Base-by-base conservation (phyloP, 2,888 invertebrate species). In the Sicus ferrugineus region DNA sequence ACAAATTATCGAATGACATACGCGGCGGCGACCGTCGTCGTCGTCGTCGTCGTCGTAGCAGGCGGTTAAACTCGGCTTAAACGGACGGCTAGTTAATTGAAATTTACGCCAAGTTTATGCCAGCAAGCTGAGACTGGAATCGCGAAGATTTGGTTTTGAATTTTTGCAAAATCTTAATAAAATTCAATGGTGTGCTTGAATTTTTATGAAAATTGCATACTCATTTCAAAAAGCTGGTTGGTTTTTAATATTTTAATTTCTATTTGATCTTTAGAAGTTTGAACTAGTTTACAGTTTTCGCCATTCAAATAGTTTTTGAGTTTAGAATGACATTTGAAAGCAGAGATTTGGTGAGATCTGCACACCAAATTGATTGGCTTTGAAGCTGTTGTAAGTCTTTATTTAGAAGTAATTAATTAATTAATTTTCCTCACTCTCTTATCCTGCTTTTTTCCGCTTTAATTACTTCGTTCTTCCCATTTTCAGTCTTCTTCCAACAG, bases 1-100 rank as follows among this genome's bases (percentile, higher is more conserved):
- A 34, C 50, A 64, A 64, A 64, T 64, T 64, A 34, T 34, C 64
- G 31, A 64, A 31, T 52, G 64, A 64, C 52, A 64, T 19, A 64
- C 64, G 64, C 52, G 48, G 28, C 54, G 23, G 54, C 16, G 28
- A n/a, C n/a, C n/a, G n/a, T 9, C 16, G 26, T 14, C 23, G 28
- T 21, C 2, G 11, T 19, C 19, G 52, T 23, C n/a, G 52, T 23
- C 21, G 21, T 52, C 6, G 52, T 7, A 23, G 54, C 1, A 2
- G 42, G 16, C 42, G 5, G 42, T n/a, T n/a, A n/a, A n/a, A n/a
- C n/a, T 46, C 54, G 28, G 23, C 23, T 9, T 52, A 34, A 34
- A 9, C 34, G 14, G 16, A 7, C 42, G 42, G 16, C n/a, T 16
- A 4, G 42, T 16, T 42, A n/a, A 16, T 9, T 42, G 5, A n/a